Conservation (phyloP, 2,888 invertebrate genomes). For the Tuberolachnus salignus region DNA sequence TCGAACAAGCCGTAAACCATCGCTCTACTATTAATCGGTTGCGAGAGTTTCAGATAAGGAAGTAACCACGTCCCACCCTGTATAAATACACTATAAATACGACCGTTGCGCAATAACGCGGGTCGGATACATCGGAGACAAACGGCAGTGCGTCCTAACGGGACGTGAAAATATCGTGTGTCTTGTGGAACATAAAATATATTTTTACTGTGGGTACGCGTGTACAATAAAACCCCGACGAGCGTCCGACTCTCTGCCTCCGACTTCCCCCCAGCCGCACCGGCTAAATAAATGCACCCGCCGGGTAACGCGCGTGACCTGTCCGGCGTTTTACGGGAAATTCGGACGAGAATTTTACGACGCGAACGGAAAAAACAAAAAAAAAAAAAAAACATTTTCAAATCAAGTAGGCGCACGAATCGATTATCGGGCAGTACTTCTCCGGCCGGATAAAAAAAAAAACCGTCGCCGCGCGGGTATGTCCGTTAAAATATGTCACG, state of each 20-base stretch:
- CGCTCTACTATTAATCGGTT: no score
- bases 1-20: no score
- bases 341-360: conserved; percentile 1
- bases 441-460: neutral
- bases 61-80: no score
- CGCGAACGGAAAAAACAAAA: neutral
- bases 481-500: no score
- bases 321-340: neutral
- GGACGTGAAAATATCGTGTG: neutral
- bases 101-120: neutral
- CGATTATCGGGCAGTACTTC: neutral
- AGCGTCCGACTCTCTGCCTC: neutral
- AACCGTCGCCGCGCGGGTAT: neutral
- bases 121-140: conserved; percentile 14
- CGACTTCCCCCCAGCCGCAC: neutral
- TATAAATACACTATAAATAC: neutral
- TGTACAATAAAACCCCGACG: neutral
- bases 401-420: neutral
- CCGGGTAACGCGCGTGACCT: neutral
- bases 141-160: no score
- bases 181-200: no score
- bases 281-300: neutral
- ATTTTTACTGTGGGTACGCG: neutral
- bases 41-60: no score
- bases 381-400: neutral